Evolutionary conservation across 2,113 vertebrate species (phyloP).

Genomic region (Syrrhaptes paradoxus): DNA sequence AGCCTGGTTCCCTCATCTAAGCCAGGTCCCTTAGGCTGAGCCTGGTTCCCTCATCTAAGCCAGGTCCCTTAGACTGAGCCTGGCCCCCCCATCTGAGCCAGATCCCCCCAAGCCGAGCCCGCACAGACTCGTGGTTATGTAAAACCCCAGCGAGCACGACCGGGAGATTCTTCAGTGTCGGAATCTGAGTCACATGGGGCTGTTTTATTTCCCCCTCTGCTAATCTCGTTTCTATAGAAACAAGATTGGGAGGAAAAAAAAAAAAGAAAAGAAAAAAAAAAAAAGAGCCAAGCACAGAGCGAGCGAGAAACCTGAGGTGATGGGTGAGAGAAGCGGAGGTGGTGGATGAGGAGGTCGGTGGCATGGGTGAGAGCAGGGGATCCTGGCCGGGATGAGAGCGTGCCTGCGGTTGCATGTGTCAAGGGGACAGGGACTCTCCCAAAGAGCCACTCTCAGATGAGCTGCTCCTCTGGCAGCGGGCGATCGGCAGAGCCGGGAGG

Average conservation of each 20-base stretch:
- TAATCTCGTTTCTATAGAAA: conserved; percentile 78
- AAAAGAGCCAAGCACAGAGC: conserved; percentile 28
- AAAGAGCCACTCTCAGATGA: background rate
- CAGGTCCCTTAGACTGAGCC: background rate
- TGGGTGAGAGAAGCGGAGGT: conserved; percentile 49
- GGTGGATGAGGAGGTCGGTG: background rate
- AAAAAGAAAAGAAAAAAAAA: background rate
- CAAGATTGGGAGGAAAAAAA: conserved; percentile 64
- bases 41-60: fast-evolving
- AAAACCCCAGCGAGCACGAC: background rate
- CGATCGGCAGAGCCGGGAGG: background rate
- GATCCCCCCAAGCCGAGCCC: fast-evolving
- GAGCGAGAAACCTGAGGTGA: conserved; percentile 52
- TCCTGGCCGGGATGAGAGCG: background rate
- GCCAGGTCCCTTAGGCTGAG: background rate
- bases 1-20: background rate
- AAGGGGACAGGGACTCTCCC: background rate
- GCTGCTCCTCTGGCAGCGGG: background rate
- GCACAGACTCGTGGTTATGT: conserved; percentile 57
- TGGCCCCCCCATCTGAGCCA: fast-evolving
- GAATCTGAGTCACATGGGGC: conserved; percentile 76
- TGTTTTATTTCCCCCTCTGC: conserved; percentile 72
- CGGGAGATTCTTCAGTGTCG: conserved; percentile 69
- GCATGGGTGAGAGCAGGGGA: background rate
- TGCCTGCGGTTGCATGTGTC: background rate